phyloP scores from a whole-genome alignment of 2,888 invertebrate species.

The Crepidodera aurea region DNA sequence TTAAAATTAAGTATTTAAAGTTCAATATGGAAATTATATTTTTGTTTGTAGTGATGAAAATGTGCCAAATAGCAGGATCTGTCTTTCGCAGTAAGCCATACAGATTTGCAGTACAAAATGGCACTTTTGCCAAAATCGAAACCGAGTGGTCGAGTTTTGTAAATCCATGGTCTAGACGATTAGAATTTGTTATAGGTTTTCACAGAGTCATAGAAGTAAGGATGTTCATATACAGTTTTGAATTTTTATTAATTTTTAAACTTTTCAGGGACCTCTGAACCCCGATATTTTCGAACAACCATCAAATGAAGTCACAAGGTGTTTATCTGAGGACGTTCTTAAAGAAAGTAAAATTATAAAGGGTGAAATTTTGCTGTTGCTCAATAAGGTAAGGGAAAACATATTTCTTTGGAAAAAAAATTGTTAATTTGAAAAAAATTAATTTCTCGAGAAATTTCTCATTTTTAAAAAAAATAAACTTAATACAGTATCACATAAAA shows the following conservation, averaged over 20 bases:
- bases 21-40: too few species aligned
- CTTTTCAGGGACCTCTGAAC: slow-evolving; percentile 76
- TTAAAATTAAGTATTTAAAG: too few species aligned
- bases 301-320: slow-evolving; percentile 55
- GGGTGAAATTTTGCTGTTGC: slow-evolving; percentile 72
- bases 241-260: slow-evolving; percentile 3
- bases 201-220: slow-evolving; percentile 78
- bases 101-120: slow-evolving; percentile 84
- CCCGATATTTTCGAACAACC: slow-evolving; percentile 75
- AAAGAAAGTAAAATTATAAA: slow-evolving; percentile 69
- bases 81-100: slow-evolving; percentile 79
- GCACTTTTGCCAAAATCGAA: slow-evolving; percentile 82
- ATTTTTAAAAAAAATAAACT: too few species aligned
- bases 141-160: slow-evolving; percentile 94
- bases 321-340: slow-evolving; percentile 69
- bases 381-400: slow-evolving; percentile 67
- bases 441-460: too few species aligned
- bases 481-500: too few species aligned
- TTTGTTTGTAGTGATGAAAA: slow-evolving; percentile 67
- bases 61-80: slow-evolving; percentile 71
- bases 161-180: slow-evolving; percentile 90
- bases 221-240: background rate
- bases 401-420: background rate
- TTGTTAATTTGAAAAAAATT: background rate
- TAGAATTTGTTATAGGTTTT: slow-evolving; percentile 89